Evolutionary conservation across 1,140 invertebrate species (phyloP), one percentile per base, ranked within the genome.

Genomic region (Telenomus remus): DNA sequence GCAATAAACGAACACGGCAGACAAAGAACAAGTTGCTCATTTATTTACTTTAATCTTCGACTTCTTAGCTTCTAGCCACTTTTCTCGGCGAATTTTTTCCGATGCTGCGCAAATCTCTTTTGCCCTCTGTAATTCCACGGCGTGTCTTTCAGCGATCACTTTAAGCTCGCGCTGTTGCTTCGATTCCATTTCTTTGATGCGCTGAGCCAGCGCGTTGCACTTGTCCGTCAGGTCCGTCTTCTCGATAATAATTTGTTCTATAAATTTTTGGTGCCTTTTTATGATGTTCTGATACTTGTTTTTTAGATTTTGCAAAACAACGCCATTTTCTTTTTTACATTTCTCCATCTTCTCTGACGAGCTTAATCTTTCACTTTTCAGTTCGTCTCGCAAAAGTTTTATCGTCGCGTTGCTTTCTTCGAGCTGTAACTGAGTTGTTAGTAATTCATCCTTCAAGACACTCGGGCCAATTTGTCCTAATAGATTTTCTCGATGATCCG

Each of bases 41-140:
- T 39, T 7, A 35, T 13, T 59, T 68, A 91, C 91, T 85, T 93
- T 93, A 64, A 94, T 93, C 83, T 93, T 93, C 65, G 92, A 90
- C 0, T 92, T 93, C 81, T 92, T 93, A 14, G 89, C 86, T 53
- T 92, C 92, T 14, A 93, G 88, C 92, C 92, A 93, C 75, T 91
- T 87, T 77, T 92, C 92, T 12, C 91, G 86, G 12, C 90, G 84
- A 6, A 92, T 86, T 84, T 92, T 94, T 80, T 93, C 92, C 0
- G 91, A 90, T 1, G 91, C 91, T n/a, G 89, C 81, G 0, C 90
- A 90, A 59, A 90, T 91, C 59, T 93, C 92, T 71, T 92, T 92
- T 0, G 90, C 84, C 15, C 91, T 89, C 43, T 91, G 89, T 10
- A 94, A 64, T 76, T 94, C 93, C 0, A 93, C 88, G 13, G 88